Evolutionary conservation across 2,888 invertebrate species (phyloP).

Genomic region (Ectemnius lituratus): DNA sequence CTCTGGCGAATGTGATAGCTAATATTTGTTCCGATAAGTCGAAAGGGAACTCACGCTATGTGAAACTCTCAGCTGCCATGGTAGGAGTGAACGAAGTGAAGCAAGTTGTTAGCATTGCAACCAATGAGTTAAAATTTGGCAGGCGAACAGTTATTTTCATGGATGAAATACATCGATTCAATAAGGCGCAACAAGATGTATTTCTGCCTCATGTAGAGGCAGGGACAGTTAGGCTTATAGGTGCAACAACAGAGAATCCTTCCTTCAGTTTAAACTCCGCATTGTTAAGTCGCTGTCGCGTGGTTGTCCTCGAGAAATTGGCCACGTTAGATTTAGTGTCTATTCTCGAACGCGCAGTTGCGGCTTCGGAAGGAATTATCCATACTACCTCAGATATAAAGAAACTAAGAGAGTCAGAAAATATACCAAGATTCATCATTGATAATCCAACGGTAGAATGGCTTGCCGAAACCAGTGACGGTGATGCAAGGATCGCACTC

Average conservation of each 20-base stretch:
- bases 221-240: constrained; percentile 87
- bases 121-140: constrained; percentile 85
- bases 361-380: constrained; percentile 71
- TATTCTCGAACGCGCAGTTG: constrained; percentile 83
- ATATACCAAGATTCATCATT: constrained; percentile 71
- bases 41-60: constrained; percentile 81
- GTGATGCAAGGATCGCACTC: constrained; percentile 89
- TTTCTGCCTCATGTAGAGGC: constrained; percentile 89
- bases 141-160: constrained; percentile 88
- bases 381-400: constrained; percentile 22
- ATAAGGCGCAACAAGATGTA: constrained; percentile 90
- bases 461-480: constrained; percentile 88
- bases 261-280: constrained; percentile 91
- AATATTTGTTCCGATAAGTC: constrained; percentile 82
- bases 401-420: background rate
- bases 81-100: constrained; percentile 89
- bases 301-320: constrained; percentile 87
- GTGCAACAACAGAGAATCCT: constrained; percentile 94
- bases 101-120: constrained; percentile 85
- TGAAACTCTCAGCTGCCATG: constrained; percentile 87
- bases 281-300: constrained; percentile 87
- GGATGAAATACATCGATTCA: constrained; percentile 93
- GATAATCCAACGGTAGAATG: constrained; percentile 83
- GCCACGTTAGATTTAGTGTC: constrained; percentile 80
- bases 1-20: constrained; percentile 86